Conservation (phyloP, 92 coral and sea anemone species). For the Montipora capitata region DNA sequence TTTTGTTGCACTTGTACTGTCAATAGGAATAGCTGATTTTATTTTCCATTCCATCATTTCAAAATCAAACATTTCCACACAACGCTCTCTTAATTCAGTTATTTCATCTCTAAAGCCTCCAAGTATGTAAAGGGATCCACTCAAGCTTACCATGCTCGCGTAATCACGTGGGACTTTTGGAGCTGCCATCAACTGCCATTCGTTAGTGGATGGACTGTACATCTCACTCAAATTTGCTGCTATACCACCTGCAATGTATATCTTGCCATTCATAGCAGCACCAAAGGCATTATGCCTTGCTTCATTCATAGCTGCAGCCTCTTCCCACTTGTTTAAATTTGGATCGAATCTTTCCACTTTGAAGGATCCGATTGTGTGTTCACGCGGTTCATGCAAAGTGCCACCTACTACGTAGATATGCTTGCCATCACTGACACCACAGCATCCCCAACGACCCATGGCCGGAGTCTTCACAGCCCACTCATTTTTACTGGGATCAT, state of each 20-base stretch:
- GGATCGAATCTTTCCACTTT: constrained; percentile 71
- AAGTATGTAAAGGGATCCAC: constrained; percentile 68
- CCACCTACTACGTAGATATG: constrained; percentile 76
- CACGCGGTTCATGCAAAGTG: background rate
- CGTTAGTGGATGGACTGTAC: constrained; percentile 69
- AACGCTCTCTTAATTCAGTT: background rate
- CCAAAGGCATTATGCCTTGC: constrained; percentile 74
- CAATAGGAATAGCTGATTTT: constrained; percentile 4
- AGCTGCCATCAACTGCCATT: constrained; percentile 77
- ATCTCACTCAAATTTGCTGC: constrained; percentile 71
- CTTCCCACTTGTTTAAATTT: constrained; percentile 38
- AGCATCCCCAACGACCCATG: constrained; percentile 65
- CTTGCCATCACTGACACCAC: constrained; percentile 60
- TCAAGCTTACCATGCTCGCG: constrained; percentile 78
- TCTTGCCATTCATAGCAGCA: constrained; percentile 58
- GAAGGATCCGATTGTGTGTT: background rate
- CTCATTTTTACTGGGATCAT: constrained; percentile 59
- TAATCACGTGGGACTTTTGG: constrained; percentile 69
- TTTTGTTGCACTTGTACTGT: background rate
- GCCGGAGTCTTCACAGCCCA: constrained; percentile 51
- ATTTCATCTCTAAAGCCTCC: constrained; percentile 55
- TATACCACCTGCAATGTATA: constrained; percentile 81
- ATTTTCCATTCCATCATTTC: background rate
- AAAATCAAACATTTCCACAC: constrained; percentile 6
- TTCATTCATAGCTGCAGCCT: constrained; percentile 69